Percentiles rank a stretch among this genome's conserved stretches.
phyloP scores from a whole-genome alignment of 2,113 vertebrate species.

The Macroglossus sobrinus region DNA sequence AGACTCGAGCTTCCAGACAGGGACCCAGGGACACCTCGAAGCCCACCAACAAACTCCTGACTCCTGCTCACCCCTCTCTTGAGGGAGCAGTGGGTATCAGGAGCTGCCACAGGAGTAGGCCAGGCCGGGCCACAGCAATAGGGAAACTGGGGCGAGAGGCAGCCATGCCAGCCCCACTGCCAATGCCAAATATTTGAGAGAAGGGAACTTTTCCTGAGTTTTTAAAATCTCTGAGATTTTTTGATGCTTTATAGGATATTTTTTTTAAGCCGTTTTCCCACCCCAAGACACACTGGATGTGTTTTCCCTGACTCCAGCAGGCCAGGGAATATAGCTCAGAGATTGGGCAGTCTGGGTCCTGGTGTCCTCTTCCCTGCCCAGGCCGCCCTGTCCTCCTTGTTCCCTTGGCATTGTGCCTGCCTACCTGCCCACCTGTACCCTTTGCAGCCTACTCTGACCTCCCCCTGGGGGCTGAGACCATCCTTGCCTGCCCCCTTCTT shows the following conservation, averaged over 20 bases:
- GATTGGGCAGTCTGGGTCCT: neutral
- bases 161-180: constrained; percentile 33
- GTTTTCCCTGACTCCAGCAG: constrained; percentile 52
- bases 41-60: constrained; percentile 41
- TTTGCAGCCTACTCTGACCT: neutral
- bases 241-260: constrained; percentile 71
- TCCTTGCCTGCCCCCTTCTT: neutral
- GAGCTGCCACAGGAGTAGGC: constrained; percentile 53
- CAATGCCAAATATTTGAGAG: constrained; percentile 69
- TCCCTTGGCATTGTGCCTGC: constrained; percentile 22
- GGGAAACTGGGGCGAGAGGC: constrained; percentile 50
- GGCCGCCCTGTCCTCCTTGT: neutral
- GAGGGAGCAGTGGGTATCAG: neutral
- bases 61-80: constrained; percentile 22
- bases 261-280: constrained; percentile 65
- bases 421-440: neutral
- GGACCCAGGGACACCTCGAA: constrained; percentile 56
- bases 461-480: constrained; percentile 9
- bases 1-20: constrained; percentile 87
- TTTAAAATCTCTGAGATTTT: constrained; percentile 65
- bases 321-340: constrained; percentile 40
- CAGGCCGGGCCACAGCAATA: constrained; percentile 73
- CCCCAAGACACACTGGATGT: constrained; percentile 68
- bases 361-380: constrained; percentile 28
- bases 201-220: constrained; percentile 69